Percentiles rank a stretch among this genome's conserved stretches.
phyloP scores from a whole-genome alignment of 1,140 invertebrate genomes.

The Pygmarrhopalites habei region DNA sequence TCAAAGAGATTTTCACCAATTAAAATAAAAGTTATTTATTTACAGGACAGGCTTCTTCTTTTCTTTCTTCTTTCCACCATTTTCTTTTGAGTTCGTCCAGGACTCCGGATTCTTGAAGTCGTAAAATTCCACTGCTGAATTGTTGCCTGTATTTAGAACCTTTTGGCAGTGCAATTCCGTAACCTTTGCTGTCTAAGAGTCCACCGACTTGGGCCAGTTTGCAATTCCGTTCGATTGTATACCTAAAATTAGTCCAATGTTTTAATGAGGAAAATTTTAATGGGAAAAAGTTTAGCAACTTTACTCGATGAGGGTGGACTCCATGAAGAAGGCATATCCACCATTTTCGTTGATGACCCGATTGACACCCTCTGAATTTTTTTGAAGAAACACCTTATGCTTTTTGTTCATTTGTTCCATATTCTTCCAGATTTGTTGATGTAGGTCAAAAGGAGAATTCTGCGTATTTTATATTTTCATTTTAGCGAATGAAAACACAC shows the following conservation, averaged over 20 bases:
- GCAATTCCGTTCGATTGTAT: constrained; percentile 80
- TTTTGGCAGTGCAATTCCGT: constrained; percentile 85
- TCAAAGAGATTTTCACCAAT: too few relatives aligned
- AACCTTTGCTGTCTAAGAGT: constrained; percentile 84
- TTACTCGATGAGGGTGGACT: constrained; percentile 89
- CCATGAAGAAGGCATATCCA: constrained; percentile 85
- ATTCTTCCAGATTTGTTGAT: constrained; percentile 79
- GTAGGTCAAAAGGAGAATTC: constrained; percentile 1
- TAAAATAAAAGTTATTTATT: too few relatives aligned
- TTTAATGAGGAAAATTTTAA: too few relatives aligned
- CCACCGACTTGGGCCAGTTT: constrained; percentile 83
- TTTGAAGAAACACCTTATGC: constrained; percentile 74
- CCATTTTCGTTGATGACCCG: constrained; percentile 75
- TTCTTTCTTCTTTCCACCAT: constrained; percentile 91
- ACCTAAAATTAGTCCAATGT: too few relatives aligned
- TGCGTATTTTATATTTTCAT: neutral
- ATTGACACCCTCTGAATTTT: constrained; percentile 82
- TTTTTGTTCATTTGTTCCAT: constrained; percentile 70
- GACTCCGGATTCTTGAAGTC: constrained; percentile 86
- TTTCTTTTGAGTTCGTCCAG: constrained; percentile 87
- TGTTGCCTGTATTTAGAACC: constrained; percentile 82
- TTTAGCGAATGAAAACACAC: neutral
- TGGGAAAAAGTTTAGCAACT: too few relatives aligned
- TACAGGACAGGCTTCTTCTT: constrained; percentile 72
- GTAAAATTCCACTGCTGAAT: constrained; percentile 79